These are phyloP conservation scores for Heteromyza rotundicornis DNA, from an alignment of 2,888 invertebrate genomes.

Conservation along the genomic window DNA sequence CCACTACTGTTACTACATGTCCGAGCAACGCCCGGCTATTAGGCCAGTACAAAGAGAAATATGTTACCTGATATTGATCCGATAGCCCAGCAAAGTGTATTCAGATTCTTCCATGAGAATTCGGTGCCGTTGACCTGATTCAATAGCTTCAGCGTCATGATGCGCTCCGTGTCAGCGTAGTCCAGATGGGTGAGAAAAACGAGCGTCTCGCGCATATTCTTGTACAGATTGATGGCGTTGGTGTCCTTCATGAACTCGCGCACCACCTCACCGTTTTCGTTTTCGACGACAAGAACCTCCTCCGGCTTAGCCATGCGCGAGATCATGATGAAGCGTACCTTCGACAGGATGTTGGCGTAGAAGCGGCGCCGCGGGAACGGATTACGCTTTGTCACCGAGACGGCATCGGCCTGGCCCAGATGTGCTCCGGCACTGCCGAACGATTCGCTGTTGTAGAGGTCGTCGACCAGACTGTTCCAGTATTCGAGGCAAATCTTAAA, in stretches of 20 bases:
- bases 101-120: conserved; percentile 99
- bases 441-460: conserved; percentile 89
- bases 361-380: conserved; percentile 70
- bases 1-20: too few species aligned
- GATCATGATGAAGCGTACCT: conserved; percentile 96
- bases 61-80: conserved; percentile 95
- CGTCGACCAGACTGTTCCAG: conserved; percentile 93
- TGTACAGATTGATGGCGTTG: conserved; percentile 98
- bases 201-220: conserved; percentile 97
- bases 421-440: conserved; percentile 59
- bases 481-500: conserved; percentile 99
- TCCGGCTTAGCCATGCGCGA: conserved; percentile 99
- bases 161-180: conserved; percentile 95
- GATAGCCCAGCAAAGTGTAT: conserved; percentile 99
- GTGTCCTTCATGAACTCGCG: conserved; percentile 99
- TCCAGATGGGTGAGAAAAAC: conserved; percentile 99
- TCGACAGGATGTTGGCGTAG: conserved; percentile 81
- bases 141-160: conserved; percentile 98
- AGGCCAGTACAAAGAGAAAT: too few species aligned
- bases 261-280: conserved; percentile 99
- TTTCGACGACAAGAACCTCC: conserved; percentile 98
- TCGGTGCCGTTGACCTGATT: conserved; percentile 98
- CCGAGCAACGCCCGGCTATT: too few species aligned
- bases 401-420: conserved; percentile 52
- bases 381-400: conserved; percentile 48